Percentiles rank a stretch among this genome's conserved stretches.
Conservation (phyloP, 2,797 vertebrate species). For the Amblyraja radiata region DNA sequence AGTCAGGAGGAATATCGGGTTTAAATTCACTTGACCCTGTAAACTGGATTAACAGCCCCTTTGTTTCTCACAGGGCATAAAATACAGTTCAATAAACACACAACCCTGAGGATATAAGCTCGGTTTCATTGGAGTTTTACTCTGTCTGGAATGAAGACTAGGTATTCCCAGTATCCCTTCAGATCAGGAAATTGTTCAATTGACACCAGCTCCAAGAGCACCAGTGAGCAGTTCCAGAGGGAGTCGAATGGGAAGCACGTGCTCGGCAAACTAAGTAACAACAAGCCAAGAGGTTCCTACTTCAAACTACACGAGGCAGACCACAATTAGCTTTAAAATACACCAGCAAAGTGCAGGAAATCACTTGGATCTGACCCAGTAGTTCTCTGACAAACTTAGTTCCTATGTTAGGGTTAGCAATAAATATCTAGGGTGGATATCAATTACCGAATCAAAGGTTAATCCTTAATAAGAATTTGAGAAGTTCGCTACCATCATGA, state of each 20-base stretch:
- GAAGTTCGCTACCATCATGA: background rate
- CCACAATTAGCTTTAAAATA: background rate
- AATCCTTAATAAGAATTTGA: background rate
- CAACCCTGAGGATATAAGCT: background rate
- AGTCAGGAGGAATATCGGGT: too few species aligned
- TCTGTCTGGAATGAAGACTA: background rate
- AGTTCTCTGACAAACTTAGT: background rate
- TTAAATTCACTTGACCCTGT: background rate
- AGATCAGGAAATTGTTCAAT: constrained; percentile 20
- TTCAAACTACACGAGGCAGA: background rate
- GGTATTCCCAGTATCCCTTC: background rate
- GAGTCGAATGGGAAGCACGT: constrained; percentile 12
- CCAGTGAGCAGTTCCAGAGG: background rate
- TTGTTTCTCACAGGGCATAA: background rate
- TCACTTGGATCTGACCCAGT: constrained; percentile 18
- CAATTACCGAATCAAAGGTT: background rate
- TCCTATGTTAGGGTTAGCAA: background rate
- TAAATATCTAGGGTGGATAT: background rate
- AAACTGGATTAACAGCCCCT: background rate
- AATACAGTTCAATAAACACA: background rate
- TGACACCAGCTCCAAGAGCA: background rate
- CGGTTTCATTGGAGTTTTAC: background rate
- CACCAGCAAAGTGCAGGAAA: constrained; percentile 15
- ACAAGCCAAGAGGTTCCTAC: background rate
- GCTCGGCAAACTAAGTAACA: background rate